phyloP scores from a whole-genome alignment of 2,888 invertebrate species.

The Vanessa cardui region DNA sequence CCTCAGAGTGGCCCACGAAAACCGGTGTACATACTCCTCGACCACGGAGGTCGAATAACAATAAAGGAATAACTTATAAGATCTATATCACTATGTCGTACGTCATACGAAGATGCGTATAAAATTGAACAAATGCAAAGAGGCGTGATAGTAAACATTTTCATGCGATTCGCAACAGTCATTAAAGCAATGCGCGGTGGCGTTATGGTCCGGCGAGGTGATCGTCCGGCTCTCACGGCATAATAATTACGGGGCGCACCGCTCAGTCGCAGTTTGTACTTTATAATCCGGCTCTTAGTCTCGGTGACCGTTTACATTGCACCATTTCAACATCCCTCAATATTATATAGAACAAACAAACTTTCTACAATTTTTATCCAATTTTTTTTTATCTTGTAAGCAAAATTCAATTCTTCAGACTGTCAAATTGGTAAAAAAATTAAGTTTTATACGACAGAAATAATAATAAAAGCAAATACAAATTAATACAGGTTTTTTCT shows the following conservation, averaged over 20 bases:
- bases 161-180: conserved; percentile 53
- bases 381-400: background rate
- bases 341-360: no score
- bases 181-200: conserved; percentile 60
- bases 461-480: background rate
- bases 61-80: no score
- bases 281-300: conserved; percentile 66
- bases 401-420: no score
- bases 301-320: conserved; percentile 47
- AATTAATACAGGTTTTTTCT: background rate
- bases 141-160: conserved; percentile 38
- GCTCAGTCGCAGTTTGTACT: conserved; percentile 55
- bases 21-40: no score
- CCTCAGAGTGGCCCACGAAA: no score
- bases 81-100: no score
- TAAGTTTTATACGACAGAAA: background rate
- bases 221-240: conserved; percentile 73
- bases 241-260: conserved; percentile 58
- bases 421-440: background rate
- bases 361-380: no score
- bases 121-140: conserved; percentile 14
- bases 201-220: conserved; percentile 60
- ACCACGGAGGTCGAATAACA: no score
- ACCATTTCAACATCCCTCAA: background rate
- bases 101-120: background rate